phyloP scores from a whole-genome alignment of 2,113 vertebrate genomes.

The Hippocampus abdominalis region DNA sequence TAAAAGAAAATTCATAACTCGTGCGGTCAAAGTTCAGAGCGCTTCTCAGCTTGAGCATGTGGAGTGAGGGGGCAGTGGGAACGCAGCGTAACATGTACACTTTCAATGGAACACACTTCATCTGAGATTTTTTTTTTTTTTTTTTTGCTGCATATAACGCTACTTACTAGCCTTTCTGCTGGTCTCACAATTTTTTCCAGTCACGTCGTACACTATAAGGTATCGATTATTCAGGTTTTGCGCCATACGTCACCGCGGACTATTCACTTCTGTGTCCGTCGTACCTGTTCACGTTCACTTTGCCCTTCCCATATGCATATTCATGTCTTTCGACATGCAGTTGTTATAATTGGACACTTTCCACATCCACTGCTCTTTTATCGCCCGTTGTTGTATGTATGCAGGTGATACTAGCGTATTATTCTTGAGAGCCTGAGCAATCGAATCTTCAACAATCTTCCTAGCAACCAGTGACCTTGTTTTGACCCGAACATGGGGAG shows the following conservation, averaged over 20 bases:
- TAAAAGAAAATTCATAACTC: slow-evolving; percentile 73
- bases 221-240: no score
- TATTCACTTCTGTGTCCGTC: no score
- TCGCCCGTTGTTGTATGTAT: neutral
- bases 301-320: no score
- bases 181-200: neutral
- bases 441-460: slow-evolving; percentile 19
- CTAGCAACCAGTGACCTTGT: slow-evolving; percentile 75
- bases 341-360: neutral
- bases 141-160: neutral
- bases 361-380: neutral
- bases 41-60: slow-evolving; percentile 33
- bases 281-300: no score
- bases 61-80: neutral
- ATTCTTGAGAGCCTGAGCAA: slow-evolving; percentile 25
- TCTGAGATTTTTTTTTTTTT: neutral
- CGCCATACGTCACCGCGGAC: no score
- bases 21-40: slow-evolving; percentile 73
- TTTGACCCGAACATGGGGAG: slow-evolving; percentile 78
- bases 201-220: no score
- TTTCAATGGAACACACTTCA: neutral
- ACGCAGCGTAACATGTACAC: neutral
- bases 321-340: neutral
- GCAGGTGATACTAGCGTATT: neutral
- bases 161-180: neutral